Percentiles rank a stretch among this genome's conserved stretches.
Evolutionary conservation across 2,888 invertebrate species (phyloP).

Genomic region (Scaptomyza reducta): DNA sequence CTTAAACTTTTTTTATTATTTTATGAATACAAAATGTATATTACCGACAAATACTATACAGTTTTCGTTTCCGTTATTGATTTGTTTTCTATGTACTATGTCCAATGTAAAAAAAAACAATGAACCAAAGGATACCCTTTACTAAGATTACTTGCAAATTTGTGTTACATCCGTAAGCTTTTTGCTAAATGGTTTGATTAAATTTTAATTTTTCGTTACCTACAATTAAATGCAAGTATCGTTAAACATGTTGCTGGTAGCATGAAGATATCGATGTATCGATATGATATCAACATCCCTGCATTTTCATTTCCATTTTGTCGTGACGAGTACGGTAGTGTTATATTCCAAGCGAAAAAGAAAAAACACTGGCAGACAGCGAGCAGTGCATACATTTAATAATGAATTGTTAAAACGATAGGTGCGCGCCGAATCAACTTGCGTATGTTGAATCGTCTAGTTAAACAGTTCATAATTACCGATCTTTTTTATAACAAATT

Average conservation of each 20-base stretch:
- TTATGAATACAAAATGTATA: neutral
- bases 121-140: neutral
- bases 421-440: constrained; percentile 67
- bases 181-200: neutral
- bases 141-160: neutral
- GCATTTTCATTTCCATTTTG: constrained; percentile 60
- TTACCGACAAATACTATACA: neutral
- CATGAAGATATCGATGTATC: constrained; percentile 43
- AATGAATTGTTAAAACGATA: constrained; percentile 74
- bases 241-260: neutral
- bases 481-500: constrained; percentile 56
- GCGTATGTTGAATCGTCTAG: constrained; percentile 47
- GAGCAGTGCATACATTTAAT: constrained; percentile 67
- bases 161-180: neutral
- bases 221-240: constrained; percentile 9
- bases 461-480: constrained; percentile 43
- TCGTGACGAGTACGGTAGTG: constrained; percentile 66
- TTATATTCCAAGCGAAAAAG: constrained; percentile 74
- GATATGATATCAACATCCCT: constrained; percentile 42
- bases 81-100: neutral
- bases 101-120: neutral
- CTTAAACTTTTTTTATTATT: too few species aligned
- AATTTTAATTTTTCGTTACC: neutral
- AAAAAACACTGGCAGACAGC: constrained; percentile 74
- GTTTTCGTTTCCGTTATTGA: neutral